These are phyloP conservation scores for Galagoides demidoff DNA, from an alignment of 2,797 vertebrate species.

Conservation along the genomic window DNA sequence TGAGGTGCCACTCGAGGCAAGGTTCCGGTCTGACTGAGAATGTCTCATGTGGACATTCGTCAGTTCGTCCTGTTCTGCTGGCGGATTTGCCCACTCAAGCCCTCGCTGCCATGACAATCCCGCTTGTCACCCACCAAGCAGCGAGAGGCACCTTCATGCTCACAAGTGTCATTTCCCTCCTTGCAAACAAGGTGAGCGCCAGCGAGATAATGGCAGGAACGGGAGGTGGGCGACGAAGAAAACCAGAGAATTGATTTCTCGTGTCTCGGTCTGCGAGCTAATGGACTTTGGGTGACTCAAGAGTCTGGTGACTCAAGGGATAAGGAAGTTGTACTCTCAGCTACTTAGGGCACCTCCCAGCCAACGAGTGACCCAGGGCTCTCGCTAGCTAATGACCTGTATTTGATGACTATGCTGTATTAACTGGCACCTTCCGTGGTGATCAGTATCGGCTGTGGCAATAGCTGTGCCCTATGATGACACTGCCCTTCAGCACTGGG, in stretches of 20 bases:
- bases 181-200: neutral
- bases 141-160: neutral
- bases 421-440: neutral
- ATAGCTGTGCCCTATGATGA: too few species aligned
- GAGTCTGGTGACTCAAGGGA: slow-evolving; percentile 34
- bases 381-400: neutral
- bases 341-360: neutral
- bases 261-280: neutral
- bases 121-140: slow-evolving; percentile 22
- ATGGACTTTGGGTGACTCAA: slow-evolving; percentile 34
- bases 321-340: neutral
- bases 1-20: neutral
- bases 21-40: rapidly evolving
- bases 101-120: neutral
- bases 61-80: neutral
- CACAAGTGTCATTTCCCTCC: neutral
- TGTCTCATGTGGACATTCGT: neutral
- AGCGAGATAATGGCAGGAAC: neutral
- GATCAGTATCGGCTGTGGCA: rapidly evolving
- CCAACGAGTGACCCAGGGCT: neutral
- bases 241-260: slow-evolving; percentile 46
- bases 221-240: neutral
- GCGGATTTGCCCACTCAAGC: neutral
- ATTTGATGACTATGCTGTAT: rapidly evolving
- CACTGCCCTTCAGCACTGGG: neutral